phyloP scores from a whole-genome alignment of 2,797 vertebrate genomes.

The Florisuga fusca region DNA sequence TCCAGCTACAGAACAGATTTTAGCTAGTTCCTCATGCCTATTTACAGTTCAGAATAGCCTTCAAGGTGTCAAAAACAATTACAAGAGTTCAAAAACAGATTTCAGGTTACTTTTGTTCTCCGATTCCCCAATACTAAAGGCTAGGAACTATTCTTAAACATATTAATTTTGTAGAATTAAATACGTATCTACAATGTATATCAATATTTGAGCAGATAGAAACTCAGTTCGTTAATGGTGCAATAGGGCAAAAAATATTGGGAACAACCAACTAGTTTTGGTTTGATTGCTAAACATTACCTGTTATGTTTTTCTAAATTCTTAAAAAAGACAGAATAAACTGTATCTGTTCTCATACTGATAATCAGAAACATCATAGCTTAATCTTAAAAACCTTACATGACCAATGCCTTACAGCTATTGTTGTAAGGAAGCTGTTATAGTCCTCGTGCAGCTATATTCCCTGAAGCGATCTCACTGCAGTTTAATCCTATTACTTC shows the following conservation, averaged over 20 bases:
- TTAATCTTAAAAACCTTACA: not conserved
- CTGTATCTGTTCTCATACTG: not conserved
- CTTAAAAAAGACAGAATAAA: not conserved
- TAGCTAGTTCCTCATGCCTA: not conserved
- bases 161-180: not conserved
- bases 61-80: not conserved
- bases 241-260: not conserved
- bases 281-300: not conserved
- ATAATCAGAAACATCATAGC: not conserved
- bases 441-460: not conserved
- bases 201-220: not conserved
- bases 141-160: not conserved
- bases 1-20: not conserved
- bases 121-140: not conserved
- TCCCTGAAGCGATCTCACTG: not conserved
- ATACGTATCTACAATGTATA: not conserved
- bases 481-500: not conserved
- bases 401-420: not conserved
- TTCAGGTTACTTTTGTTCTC: not conserved
- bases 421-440: not conserved
- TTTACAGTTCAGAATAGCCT: not conserved
- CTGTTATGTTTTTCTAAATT: not conserved
- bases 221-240: not conserved
- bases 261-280: not conserved
- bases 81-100: not conserved